Conservation (phyloP, 2,113 vertebrate species). For the Murina feae region DNA sequence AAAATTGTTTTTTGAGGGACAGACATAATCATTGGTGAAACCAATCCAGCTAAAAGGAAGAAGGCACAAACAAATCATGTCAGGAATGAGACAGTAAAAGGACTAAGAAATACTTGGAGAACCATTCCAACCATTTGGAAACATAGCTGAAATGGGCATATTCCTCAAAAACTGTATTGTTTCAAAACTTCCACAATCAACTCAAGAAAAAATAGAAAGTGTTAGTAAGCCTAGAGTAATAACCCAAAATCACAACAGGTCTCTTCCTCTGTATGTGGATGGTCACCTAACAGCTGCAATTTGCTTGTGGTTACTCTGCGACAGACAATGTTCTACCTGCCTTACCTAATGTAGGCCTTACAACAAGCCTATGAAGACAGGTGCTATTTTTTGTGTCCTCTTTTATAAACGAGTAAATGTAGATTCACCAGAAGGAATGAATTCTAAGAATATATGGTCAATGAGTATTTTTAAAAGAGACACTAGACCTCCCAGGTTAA, state of each 20-base stretch:
- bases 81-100: not conserved
- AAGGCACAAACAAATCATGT: not conserved
- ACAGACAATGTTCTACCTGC: not conserved
- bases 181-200: not conserved
- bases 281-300: not conserved
- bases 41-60: not conserved
- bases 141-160: not conserved
- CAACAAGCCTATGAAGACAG: not conserved
- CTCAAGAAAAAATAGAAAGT: not conserved
- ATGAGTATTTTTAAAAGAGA: slow-evolving; percentile 7
- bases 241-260: not conserved
- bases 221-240: not conserved
- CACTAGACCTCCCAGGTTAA: not conserved
- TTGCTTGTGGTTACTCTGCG: not conserved
- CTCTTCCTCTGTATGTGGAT: not conserved
- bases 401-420: not conserved
- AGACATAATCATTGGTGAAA: not conserved
- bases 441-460: not conserved
- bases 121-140: not conserved
- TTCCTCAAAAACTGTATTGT: not conserved
- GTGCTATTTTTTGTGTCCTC: not conserved
- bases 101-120: not conserved
- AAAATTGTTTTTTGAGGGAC: not conserved
- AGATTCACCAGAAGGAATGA: slow-evolving; percentile 2
- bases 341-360: not conserved